Evolutionary conservation across 2,888 invertebrate species (phyloP).

Genomic region (Limnephilus rhombicus): DNA sequence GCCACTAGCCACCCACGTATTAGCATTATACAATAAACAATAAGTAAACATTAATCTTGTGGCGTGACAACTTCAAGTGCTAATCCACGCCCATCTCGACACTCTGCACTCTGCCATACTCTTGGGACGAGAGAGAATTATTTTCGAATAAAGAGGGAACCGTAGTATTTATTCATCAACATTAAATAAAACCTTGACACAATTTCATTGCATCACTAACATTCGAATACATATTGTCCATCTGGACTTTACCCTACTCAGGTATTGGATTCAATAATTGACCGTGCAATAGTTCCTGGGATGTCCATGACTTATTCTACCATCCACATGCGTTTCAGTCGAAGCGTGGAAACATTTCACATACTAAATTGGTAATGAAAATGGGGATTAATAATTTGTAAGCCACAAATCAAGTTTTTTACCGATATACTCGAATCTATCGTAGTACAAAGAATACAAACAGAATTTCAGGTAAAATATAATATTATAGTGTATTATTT

Average conservation of each 20-base stretch:
- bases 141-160: neutral
- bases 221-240: neutral
- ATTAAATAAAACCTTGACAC: neutral
- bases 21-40: constrained; percentile 27
- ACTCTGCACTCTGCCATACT: neutral
- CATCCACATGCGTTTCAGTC: too few species aligned
- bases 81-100: constrained; percentile 54
- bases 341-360: too few species aligned
- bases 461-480: too few species aligned
- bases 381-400: too few species aligned
- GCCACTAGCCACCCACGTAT: constrained; percentile 5
- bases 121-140: neutral
- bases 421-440: too few species aligned
- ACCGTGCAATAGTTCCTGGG: too few species aligned
- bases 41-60: constrained; percentile 56
- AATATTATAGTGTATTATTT: too few species aligned
- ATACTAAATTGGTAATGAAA: too few species aligned
- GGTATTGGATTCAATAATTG: too few species aligned
- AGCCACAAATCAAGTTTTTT: too few species aligned
- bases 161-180: neutral
- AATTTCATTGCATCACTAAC: neutral
- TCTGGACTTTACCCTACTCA: neutral
- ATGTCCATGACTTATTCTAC: too few species aligned
- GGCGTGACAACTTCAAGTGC: constrained; percentile 46
- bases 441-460: too few species aligned